Evolutionary conservation across 2,888 invertebrate species (phyloP).

Genomic region (Neocrepidodera transversa): DNA sequence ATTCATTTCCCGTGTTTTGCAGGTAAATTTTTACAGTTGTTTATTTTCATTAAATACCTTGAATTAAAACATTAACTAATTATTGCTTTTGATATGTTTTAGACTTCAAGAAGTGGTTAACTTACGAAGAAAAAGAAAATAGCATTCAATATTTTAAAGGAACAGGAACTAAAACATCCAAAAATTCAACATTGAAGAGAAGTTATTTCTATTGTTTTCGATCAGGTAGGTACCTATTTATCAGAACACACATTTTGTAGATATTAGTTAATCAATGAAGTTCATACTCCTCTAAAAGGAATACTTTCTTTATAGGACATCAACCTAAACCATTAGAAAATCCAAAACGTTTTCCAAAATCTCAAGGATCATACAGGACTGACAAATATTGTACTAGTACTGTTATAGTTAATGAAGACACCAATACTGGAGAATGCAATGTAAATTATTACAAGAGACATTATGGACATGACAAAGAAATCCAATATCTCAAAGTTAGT

Average conservation of each 20-base stretch:
- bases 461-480: conserved; percentile 5
- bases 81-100: no score
- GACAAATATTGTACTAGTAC: conserved; percentile 12
- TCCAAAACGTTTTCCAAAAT: background rate
- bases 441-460: conserved; percentile 2
- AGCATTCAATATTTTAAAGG: conserved; percentile 1
- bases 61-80: background rate
- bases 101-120: background rate
- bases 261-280: background rate
- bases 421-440: conserved; percentile 2
- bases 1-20: background rate
- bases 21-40: background rate
- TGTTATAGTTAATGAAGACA: conserved; percentile 1
- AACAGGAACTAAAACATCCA: conserved; percentile 7
- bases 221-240: background rate
- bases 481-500: conserved; percentile 3
- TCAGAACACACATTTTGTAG: background rate
- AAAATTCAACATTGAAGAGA: background rate
- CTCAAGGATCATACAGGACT: conserved; percentile 6
- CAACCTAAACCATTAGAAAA: background rate
- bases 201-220: conserved; percentile 5
- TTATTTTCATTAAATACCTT: background rate
- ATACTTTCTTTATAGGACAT: background rate
- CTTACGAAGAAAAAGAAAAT: background rate
- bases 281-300: background rate